Evolutionary conservation across 2,888 invertebrate species (phyloP), one percentile per base, ranked within the genome.

Genomic region (Pardosa pseudoannulata): DNA sequence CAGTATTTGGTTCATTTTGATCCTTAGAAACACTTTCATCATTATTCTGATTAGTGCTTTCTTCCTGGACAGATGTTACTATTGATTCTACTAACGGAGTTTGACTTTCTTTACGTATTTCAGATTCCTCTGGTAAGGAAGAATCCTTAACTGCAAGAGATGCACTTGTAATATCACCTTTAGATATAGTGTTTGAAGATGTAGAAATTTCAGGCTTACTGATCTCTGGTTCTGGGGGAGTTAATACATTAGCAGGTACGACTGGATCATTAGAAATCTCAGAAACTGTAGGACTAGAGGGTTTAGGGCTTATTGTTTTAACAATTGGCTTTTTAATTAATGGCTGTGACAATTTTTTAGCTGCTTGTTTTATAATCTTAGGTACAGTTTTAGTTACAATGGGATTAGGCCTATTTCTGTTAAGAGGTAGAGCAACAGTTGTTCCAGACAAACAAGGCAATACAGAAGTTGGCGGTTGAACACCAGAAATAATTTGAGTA

Each of bases 311-410:
- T 3, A 0, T 36, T 32, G 50, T 36, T 32, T 31, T 23, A n/a
- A 23, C 9, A 27, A 23, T 1, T 27, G 78, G 46, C 41, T 32
- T 85, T 68, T 73, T 85, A 68, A 36, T 32, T 1, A 67, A 29
- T 23, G 83, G 78, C 23, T 83, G 76, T 29, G 62, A 32, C 6
- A 73, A 46, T 13, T 79, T 86, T 41, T 70, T 86, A 23, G 74
- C 32, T 46, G 79, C 79, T 74, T 74, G 79, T 36, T 75, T 79
- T 31, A 86, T 70, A 6, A 86, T 79, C 74, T 68, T 86, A 2
- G 75, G 79, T n/a, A 70, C 74, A 27, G 86, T 79, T 75, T 74
- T 74, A 27, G 62, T 62, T 67, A 85, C 46, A 16, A 71, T 16
- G 32, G 86, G 62, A 32, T 64, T 86, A 31, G 41, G 28, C 16